Conservation (phyloP, 2,888 invertebrate species). For the Lithophane semibrunnea region DNA sequence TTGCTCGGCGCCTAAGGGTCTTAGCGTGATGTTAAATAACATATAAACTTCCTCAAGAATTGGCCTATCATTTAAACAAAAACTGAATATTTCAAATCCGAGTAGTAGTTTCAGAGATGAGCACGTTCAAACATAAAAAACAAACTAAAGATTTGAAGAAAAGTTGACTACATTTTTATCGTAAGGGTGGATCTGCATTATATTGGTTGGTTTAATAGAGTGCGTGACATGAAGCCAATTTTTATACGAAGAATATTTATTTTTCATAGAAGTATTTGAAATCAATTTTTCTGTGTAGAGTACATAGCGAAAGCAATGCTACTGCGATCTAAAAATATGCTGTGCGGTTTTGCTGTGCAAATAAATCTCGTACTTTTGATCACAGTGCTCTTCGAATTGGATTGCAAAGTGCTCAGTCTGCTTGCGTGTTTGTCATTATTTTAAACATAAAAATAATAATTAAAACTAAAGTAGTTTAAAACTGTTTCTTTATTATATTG, state of each 20-base stretch:
- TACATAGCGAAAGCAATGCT: background rate
- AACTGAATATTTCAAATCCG: too few species aligned
- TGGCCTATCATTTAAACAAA: background rate
- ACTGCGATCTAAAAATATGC: background rate
- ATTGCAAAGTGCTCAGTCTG: background rate
- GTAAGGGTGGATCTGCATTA: background rate
- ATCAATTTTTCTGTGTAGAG: background rate
- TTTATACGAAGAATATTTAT: background rate
- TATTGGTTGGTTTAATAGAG: background rate
- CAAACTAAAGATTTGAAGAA: background rate
- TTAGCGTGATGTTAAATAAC: background rate
- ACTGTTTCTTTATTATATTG: background rate
- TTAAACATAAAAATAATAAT: background rate
- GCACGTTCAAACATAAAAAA: too few species aligned
- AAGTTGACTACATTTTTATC: background rate
- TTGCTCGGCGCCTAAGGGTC: too few species aligned
- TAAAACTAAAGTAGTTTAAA: background rate
- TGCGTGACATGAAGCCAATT: background rate
- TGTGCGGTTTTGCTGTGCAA: background rate
- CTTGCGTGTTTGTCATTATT: background rate
- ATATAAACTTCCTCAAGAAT: background rate
- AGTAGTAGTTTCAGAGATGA: background rate
- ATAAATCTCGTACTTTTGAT: background rate
- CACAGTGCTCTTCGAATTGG: slow-evolving; percentile 3
- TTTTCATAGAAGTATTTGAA: background rate